Conservation (phyloP, 2,113 vertebrate species). For the Osmerus mordax region DNA sequence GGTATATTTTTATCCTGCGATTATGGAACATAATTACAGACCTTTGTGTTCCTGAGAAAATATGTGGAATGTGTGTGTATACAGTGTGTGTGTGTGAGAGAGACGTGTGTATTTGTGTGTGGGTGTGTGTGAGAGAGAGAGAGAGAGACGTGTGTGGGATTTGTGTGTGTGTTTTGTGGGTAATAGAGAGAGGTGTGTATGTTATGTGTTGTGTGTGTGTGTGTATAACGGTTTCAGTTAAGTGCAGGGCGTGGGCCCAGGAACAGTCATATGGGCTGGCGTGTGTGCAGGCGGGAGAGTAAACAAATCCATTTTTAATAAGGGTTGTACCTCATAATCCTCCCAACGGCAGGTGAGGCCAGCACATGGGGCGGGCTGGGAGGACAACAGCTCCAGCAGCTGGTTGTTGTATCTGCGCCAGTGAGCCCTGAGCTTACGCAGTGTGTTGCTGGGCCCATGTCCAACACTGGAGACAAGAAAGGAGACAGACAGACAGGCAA, state of each 20-base stretch:
- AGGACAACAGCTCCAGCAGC: constrained; percentile 53
- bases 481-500: constrained; percentile 39
- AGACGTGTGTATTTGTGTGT: constrained; percentile 3
- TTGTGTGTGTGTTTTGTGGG: constrained; percentile 1
- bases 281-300: constrained; percentile 14
- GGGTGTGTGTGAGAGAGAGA: constrained; percentile 5
- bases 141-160: not conserved
- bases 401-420: constrained; percentile 62
- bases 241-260: not conserved
- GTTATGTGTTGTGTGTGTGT: not conserved
- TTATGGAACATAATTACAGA: too few relatives aligned
- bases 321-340: constrained; percentile 54
- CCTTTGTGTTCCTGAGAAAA: too few relatives aligned
- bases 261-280: not conserved
- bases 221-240: not conserved
- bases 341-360: constrained; percentile 50
- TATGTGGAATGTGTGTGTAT: too few relatives aligned
- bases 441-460: constrained; percentile 24
- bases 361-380: constrained; percentile 65
- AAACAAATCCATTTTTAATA: constrained; percentile 63
- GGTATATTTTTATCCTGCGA: too few relatives aligned
- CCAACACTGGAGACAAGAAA: constrained; percentile 24
- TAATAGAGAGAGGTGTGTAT: not conserved
- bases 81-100: constrained; percentile 1
- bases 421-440: constrained; percentile 12